A percentile compares a stretch with the other conserved stretches of the same genome.
Evolutionary conservation across 2,888 invertebrate genomes (phyloP).

Genomic region (Drosophila nigritarsus): DNA sequence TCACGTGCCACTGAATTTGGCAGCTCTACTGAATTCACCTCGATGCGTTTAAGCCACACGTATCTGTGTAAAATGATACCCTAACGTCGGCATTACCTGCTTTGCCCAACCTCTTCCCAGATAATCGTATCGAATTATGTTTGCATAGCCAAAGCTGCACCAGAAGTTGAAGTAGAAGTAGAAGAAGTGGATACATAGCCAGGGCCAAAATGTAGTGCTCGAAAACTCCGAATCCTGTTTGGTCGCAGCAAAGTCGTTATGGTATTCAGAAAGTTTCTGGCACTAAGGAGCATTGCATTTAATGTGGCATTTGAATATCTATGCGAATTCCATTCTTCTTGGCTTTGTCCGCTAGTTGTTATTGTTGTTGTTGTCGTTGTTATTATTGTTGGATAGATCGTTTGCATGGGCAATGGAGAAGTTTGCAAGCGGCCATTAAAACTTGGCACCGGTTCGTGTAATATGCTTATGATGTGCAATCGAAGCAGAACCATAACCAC

Average conservation of each 20-base stretch:
- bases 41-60: slow-evolving; percentile 61
- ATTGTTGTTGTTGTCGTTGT: slow-evolving; percentile 21
- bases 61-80: slow-evolving; percentile 24
- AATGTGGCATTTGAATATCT: slow-evolving; percentile 55
- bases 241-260: slow-evolving; percentile 28
- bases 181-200: background rate
- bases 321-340: slow-evolving; percentile 15
- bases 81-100: background rate
- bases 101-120: background rate
- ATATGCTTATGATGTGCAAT: slow-evolving; percentile 57
- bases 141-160: background rate
- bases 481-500: slow-evolving; percentile 9
- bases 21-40: slow-evolving; percentile 30
- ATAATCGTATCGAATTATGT: background rate
- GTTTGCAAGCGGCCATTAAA: slow-evolving; percentile 52
- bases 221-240: slow-evolving; percentile 6
- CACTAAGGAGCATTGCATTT: slow-evolving; percentile 46
- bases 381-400: slow-evolving; percentile 41
- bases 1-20: slow-evolving; percentile 2
- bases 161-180: background rate
- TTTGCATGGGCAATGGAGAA: slow-evolving; percentile 70
- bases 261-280: slow-evolving; percentile 23
- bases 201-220: slow-evolving; percentile 1
- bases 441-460: slow-evolving; percentile 36
- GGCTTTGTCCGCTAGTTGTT: slow-evolving; percentile 8